phyloP scores from a whole-genome alignment of 1,140 invertebrate genomes.

The Caenorhabditis elegans region DNA sequence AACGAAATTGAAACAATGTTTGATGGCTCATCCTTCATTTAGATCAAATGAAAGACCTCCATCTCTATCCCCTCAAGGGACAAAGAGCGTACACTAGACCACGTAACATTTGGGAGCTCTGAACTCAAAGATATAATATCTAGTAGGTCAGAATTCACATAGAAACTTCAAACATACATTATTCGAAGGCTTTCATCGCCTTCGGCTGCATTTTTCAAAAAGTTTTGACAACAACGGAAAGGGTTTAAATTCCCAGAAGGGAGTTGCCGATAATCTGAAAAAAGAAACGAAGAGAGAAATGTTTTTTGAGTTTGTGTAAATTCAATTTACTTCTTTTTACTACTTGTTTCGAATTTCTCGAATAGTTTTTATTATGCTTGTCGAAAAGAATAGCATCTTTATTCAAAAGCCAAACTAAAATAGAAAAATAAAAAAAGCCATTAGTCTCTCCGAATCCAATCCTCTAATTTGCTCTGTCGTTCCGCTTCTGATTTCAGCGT shows the following conservation, averaged over 20 bases:
- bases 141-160: background rate
- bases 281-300: background rate
- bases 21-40: conserved; percentile 31
- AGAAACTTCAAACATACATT: background rate
- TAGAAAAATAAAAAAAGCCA: too few species aligned
- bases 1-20: conserved; percentile 19
- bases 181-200: background rate
- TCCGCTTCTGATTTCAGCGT: background rate
- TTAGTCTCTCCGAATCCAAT: background rate
- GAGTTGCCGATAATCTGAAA: conserved; percentile 23
- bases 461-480: background rate
- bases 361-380: too few species aligned
- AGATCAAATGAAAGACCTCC: background rate
- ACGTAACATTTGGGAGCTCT: background rate
- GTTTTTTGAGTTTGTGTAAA: background rate
- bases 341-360: too few species aligned
- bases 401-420: too few species aligned
- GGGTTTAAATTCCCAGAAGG: conserved; percentile 18
- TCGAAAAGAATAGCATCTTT: too few species aligned
- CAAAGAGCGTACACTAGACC: background rate
- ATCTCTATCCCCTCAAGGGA: background rate
- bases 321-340: background rate
- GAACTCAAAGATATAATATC: background rate
- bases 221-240: background rate
- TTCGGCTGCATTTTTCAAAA: background rate